Evolutionary conservation across 35 echinoderm and acorn worm genomes (phyloP).

Genomic region (Hemicentrotus pulcherrimus): DNA sequence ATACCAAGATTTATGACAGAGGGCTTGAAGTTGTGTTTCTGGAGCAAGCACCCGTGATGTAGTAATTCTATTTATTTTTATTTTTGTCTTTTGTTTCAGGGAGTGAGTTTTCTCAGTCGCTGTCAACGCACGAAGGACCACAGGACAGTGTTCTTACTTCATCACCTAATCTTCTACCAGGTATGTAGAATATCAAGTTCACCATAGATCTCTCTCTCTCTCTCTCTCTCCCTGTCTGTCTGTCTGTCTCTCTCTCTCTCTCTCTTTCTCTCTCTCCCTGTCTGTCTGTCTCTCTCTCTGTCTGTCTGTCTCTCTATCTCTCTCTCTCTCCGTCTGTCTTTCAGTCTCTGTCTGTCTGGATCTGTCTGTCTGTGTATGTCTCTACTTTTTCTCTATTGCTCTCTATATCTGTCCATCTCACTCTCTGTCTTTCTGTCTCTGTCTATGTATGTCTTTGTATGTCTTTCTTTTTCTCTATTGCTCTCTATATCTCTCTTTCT

Average conservation of each 20-base stretch:
- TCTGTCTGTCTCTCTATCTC: neutral
- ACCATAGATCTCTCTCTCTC: too few species aligned
- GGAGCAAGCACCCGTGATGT: neutral
- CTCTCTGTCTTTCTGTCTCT: neutral
- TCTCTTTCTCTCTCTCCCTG: too few species aligned
- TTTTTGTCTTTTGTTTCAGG: neutral
- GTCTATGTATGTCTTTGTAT: neutral
- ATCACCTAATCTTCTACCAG: slow-evolving; percentile 6
- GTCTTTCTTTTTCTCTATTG: too few species aligned
- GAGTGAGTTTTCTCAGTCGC: slow-evolving; percentile 61
- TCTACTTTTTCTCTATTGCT: too few species aligned
- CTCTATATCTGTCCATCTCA: too few species aligned
- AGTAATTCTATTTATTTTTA: neutral
- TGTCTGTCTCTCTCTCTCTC: neutral
- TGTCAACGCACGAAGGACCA: neutral
- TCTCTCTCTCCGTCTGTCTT: neutral
- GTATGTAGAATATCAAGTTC: neutral
- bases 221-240: too few species aligned
- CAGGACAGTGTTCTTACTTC: neutral
- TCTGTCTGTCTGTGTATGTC: too few species aligned
- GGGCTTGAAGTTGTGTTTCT: too few species aligned
- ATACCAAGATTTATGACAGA: too few species aligned
- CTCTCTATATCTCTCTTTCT: too few species aligned
- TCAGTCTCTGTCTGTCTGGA: too few species aligned
- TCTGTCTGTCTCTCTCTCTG: neutral